Base-by-base conservation (phyloP, 2,113 vertebrate species). In the Melanocharis versteri region DNA sequence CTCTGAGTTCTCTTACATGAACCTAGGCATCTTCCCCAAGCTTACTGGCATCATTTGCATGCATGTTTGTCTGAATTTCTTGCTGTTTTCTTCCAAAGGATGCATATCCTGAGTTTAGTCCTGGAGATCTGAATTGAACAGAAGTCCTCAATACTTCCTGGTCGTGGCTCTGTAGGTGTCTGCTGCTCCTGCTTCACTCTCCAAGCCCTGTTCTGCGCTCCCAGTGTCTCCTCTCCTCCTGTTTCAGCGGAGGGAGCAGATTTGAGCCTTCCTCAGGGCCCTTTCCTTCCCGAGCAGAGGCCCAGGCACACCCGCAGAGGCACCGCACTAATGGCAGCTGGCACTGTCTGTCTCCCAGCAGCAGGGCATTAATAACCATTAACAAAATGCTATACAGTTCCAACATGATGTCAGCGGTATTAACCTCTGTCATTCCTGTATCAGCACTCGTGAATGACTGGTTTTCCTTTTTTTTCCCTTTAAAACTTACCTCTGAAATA, bases 331-430 rank as follows among this genome's bases (percentile, higher is more conserved):
- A 50, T 28, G 89, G 86, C 95, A 96, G 96, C 95, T 97, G 96
- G 85, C 80, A 95, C 89, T 94, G 91, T 95, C 95, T 89, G 66
- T 96, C 95, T 96, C 70, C 82, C 89, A 91, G 90, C 93, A 96
- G 96, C 78, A 57, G 82, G 86, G 89, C 95, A 94, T 91, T 96
- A 92, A 95, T 94, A 93, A 88, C 89, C 92, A 97, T 94, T 96
- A 95, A 94, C 71, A 91, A 91, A 96, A 96, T 56, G 70, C 88
- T 85, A 47, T 78, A 71, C 73, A 79, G 68, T 84, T 95, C 93
- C 94, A 96, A 50, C 60, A 90, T 96, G 83, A 97, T 96, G 87
- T 96, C 94, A 97, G 82, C 19, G 66, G 87, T 56, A 91, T 96
- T 96, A 96, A 96, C 92, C 79, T 95, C 93, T 92, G 80, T 87